Evolutionary conservation across 2,888 invertebrate genomes (phyloP).

Genomic region (Selenia dentaria): DNA sequence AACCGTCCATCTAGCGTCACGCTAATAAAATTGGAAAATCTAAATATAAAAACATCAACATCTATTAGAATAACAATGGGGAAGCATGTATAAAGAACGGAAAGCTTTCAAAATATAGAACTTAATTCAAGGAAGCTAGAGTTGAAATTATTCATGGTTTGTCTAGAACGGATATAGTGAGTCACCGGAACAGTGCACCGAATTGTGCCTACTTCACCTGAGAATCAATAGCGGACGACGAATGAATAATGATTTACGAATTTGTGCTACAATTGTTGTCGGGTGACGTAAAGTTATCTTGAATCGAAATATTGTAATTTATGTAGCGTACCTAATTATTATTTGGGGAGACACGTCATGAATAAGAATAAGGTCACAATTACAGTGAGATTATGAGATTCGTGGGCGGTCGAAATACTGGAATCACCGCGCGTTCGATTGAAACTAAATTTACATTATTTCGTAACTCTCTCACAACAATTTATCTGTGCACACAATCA

Average conservation of each 20-base stretch:
- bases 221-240: slow-evolving; percentile 47
- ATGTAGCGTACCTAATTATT: slow-evolving; percentile 41
- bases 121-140: slow-evolving; percentile 10
- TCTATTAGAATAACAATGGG: slow-evolving; percentile 64
- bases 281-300: slow-evolving; percentile 33
- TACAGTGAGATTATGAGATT: background rate
- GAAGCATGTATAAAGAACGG: slow-evolving; percentile 43
- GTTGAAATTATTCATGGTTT: slow-evolving; percentile 16
- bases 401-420: slow-evolving; percentile 1
- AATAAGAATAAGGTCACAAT: slow-evolving; percentile 34
- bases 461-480: too few species aligned
- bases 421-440: too few species aligned
- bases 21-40: slow-evolving; percentile 50
- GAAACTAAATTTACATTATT: too few species aligned
- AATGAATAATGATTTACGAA: slow-evolving; percentile 59
- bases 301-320: slow-evolving; percentile 38
- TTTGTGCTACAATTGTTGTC: slow-evolving; percentile 25
- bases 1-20: slow-evolving; percentile 50
- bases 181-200: slow-evolving; percentile 72
- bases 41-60: slow-evolving; percentile 52
- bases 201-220: slow-evolving; percentile 66
- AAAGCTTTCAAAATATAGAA: slow-evolving; percentile 7
- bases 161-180: slow-evolving; percentile 55
- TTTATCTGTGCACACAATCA: too few species aligned
- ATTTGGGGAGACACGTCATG: slow-evolving; percentile 30